Percentiles rank a stretch among this genome's conserved stretches.
Evolutionary conservation across 2,888 invertebrate genomes (phyloP).

Genomic region (Junonia oenone): DNA sequence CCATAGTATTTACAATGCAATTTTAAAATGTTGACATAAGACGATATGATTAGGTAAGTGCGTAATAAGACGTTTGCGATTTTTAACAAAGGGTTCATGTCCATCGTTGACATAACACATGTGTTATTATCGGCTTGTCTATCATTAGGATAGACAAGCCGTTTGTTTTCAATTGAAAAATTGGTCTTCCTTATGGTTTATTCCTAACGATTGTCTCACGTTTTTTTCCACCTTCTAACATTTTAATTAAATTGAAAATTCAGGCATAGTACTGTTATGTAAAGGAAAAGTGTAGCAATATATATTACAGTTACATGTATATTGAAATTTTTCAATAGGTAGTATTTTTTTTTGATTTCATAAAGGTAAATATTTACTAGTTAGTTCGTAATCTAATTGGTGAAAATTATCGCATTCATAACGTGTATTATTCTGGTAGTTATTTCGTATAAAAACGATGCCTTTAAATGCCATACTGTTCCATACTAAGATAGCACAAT

Average conservation of each 20-base stretch:
- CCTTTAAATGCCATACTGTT: no score
- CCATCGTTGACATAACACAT: conserved; percentile 28
- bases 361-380: no score
- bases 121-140: conserved; percentile 28
- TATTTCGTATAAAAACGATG: no score
- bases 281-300: no score
- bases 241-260: background rate
- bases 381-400: no score
- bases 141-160: conserved; percentile 12
- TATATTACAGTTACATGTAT: no score
- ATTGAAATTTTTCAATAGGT: no score
- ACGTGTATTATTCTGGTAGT: no score
- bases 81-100: conserved; percentile 20
- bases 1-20: conserved; percentile 11
- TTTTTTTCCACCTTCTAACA: background rate
- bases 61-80: conserved; percentile 29
- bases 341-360: no score
- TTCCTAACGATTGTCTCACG: background rate
- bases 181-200: conserved; percentile 7
- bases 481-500: no score
- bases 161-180: conserved; percentile 23
- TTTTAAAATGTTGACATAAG: conserved; percentile 36
- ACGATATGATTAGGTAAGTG: conserved; percentile 25
- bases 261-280: no score
- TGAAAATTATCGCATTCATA: no score